Evolutionary conservation across 2,797 vertebrate species (phyloP), one percentile per base, ranked within the genome.

Genomic region (Lepilemur ruficaudatus): DNA sequence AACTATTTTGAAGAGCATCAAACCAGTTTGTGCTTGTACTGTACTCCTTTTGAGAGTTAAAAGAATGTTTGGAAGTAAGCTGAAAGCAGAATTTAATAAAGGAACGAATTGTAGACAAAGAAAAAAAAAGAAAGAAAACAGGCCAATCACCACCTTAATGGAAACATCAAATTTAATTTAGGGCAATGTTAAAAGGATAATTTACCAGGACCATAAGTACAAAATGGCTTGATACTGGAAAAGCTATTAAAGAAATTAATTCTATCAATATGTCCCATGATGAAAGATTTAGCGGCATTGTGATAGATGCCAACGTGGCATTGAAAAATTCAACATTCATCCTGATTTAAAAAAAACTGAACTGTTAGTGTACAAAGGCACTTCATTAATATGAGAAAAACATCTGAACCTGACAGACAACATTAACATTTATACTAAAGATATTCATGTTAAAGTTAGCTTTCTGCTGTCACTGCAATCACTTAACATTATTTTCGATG

Each of bases 101-200:
- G 55, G 83, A 72, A 69, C 50, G 35, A 69, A 28, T 12, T 43
- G 41, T 18, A 93, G 76, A 43, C 55, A 86, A 94, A 70, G 63
- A 15, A 70, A 55, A 93, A 72, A 38, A 89, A 11, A 55, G 55
- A 32, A 65, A 76, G 41, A 67, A 38, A 61, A 25, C 52, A 90
- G 69, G 80, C 14, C 85, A 69, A 46, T 48, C 22, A 4, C 78
- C 59, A 43, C 55, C 57, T 46, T 73, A 90, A 65, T 30, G 17
- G 13, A 76, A 50, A 46, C 46, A 82, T 76, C 65, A 78, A 88
- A 84, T 88, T 92, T 89, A 92, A 94, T 81, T 95, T 96, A 69
- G 32, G 48, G 28, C 41, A n/a, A 70, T 6, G 2, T 43, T 43
- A 88, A 94, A 67, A 32, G 38, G 88, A 28, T 10, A 57, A 82